Conservation (phyloP, 2,888 invertebrate species). For the Dermolepida albohirtum region DNA sequence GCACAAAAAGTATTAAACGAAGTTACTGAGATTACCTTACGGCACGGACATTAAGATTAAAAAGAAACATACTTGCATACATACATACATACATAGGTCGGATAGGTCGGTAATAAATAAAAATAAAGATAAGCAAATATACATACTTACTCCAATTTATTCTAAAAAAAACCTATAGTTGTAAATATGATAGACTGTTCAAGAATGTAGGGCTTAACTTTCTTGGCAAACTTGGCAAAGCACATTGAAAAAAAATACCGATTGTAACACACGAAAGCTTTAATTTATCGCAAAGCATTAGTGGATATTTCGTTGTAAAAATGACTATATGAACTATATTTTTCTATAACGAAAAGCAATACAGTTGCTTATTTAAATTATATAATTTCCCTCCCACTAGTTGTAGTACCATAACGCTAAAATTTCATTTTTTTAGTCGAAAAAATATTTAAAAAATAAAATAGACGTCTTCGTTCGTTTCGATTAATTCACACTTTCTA, state of each 20-base stretch:
- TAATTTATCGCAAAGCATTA: conserved; percentile 15
- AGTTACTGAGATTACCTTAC: background rate
- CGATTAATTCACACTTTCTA: too few relatives aligned
- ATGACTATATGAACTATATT: conserved; percentile 16
- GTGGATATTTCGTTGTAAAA: conserved; percentile 3
- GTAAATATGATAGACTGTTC: conserved; percentile 39
- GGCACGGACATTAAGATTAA: conserved; percentile 18
- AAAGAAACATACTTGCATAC: background rate
- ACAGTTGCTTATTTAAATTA: conserved; percentile 5
- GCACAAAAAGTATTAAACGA: conserved; percentile 13
- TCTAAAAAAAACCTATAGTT: conserved; percentile 26
- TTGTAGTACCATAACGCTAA: background rate
- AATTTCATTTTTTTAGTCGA: too few relatives aligned
- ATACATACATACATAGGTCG: conserved; percentile 30
- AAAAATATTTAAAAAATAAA: too few relatives aligned
- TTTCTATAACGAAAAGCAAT: conserved; percentile 18
- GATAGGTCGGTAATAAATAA: conserved; percentile 4
- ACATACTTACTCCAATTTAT: conserved; percentile 39
- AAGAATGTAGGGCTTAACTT: conserved; percentile 35
- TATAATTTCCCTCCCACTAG: conserved; percentile 5
- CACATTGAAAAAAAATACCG: conserved; percentile 16
- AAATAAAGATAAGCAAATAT: conserved; percentile 13
- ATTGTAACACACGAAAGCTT: background rate
- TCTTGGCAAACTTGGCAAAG: conserved; percentile 12
- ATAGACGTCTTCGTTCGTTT: too few relatives aligned